Base-by-base conservation (phyloP, 1,140 invertebrate species). In the Calliphora vicina region DNA sequence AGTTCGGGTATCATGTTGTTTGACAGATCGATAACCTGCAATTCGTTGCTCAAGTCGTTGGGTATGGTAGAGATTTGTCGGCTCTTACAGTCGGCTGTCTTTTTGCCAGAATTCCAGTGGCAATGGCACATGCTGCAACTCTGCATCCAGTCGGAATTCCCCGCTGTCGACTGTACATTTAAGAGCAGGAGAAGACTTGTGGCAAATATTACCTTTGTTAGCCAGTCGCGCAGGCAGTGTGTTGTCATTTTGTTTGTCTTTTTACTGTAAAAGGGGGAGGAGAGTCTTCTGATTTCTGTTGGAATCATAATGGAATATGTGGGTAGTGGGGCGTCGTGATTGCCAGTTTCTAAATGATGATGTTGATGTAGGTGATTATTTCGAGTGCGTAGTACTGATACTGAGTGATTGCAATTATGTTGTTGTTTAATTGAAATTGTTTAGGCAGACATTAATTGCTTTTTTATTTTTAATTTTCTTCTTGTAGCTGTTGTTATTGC, bases 41-140 rank as follows among this genome's bases (percentile, higher is more conserved):
- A 94, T 86, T 96, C 95, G 4, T 92, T 89, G 84, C 94, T 96
- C 12, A 97, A 90, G 23, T 93, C 92, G 26, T 91, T 91, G 0
- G 96, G 96, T 80, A 97, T 94, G 82, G 93, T 90, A 82, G 93
- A 92, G 6, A 95, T 91, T 23, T 93, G 91, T 73, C 92, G 92
- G n/a, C 92, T 90, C 26, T 93, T 93, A 87, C 97, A 97, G 83
- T 97, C 95, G 0, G 96, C 96, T 23, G 94, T 94, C 88, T 95
- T 96, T 88, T 95, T 96, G 1, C 96, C 96, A 71, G 94, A 94
- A 5, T 93, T 93, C 95, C 96, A 97, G 82, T 94, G 93, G 86
- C 96, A 96, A 85, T 94, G 94, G 91, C 96, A 96, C 35, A 91
- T 91, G 29, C 91, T 87, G 84, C 91, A 91, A 72, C 92, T 92